Percentiles rank a stretch among this genome's conserved stretches.
Evolutionary conservation across 1,140 invertebrate genomes (phyloP).

Genomic region (Lasioglossum baleicum): DNA sequence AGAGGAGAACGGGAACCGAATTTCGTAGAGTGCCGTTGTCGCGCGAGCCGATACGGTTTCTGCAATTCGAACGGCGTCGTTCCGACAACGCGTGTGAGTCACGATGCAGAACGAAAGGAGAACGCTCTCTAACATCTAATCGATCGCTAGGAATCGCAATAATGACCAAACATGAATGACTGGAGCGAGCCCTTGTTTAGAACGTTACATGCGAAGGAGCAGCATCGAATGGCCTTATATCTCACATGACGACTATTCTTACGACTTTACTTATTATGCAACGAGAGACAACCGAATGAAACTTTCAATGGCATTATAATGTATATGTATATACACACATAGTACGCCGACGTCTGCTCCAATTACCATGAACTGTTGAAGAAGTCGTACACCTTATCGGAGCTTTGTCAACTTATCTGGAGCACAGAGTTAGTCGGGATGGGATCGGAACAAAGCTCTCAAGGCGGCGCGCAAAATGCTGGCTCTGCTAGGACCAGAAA

Average conservation of each 20-base stretch:
- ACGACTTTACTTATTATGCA: background rate
- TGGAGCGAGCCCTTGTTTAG: background rate
- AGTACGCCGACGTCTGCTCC: background rate
- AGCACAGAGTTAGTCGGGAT: conserved; percentile 63
- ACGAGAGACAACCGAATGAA: background rate
- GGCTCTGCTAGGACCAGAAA: conserved; percentile 63
- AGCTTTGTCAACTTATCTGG: background rate
- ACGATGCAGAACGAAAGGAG: background rate
- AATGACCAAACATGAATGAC: conserved; percentile 24
- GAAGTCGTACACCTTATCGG: background rate
- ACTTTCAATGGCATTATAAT: conserved; percentile 7
- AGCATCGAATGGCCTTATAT: conserved; percentile 18
- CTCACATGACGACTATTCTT: conserved; percentile 31
- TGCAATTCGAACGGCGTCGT: background rate
- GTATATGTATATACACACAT: background rate
- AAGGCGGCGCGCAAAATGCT: conserved; percentile 67
- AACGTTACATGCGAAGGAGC: background rate
- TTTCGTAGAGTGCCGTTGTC: background rate
- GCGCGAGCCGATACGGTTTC: background rate
- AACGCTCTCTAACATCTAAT: background rate
- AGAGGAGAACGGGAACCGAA: conserved; percentile 3
- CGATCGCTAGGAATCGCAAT: background rate
- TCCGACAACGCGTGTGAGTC: background rate
- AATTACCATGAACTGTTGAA: background rate
- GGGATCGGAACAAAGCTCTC: conserved; percentile 83